Evolutionary conservation across 2,888 invertebrate species (phyloP).

Genomic region (Formica aserva): DNA sequence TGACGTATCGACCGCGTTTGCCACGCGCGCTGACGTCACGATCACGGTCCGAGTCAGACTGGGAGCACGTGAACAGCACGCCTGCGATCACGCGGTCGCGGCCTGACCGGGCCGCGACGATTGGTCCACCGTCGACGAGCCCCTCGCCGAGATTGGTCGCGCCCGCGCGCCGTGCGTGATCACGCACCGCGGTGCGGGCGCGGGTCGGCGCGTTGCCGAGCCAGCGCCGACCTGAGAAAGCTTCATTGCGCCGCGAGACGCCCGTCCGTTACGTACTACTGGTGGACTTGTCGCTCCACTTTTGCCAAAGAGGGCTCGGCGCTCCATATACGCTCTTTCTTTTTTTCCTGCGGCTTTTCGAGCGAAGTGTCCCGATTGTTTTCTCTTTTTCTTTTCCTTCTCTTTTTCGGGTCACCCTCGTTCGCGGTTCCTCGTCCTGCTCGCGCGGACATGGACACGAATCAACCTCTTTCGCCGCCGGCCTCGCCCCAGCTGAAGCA

Average conservation of each 20-base stretch:
- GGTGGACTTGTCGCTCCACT: constrained; percentile 38
- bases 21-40: constrained; percentile 87
- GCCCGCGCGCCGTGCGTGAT: constrained; percentile 83
- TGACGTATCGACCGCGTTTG: constrained; percentile 87
- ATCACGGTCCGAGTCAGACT: constrained; percentile 91
- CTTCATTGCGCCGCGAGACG: constrained; percentile 82
- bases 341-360: not conserved
- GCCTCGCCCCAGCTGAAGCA: constrained; percentile 83
- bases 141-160: constrained; percentile 89
- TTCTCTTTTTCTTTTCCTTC: not conserved
- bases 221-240: constrained; percentile 80
- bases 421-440: not conserved
- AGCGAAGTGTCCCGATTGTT: not conserved
- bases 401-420: not conserved
- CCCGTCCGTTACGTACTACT: constrained; percentile 69
- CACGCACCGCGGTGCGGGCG: constrained; percentile 86
- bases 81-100: constrained; percentile 91
- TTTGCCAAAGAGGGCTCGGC: constrained; percentile 39
- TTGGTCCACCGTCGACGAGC: constrained; percentile 91
- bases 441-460: constrained; percentile 73
- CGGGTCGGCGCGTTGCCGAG: constrained; percentile 81
- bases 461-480: constrained; percentile 82
- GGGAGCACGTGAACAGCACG: constrained; percentile 95
- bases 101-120: constrained; percentile 89
- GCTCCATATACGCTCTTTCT: not conserved